Conservation (phyloP, 1,140 invertebrate species). For the Leptestheria dahalacensis region DNA sequence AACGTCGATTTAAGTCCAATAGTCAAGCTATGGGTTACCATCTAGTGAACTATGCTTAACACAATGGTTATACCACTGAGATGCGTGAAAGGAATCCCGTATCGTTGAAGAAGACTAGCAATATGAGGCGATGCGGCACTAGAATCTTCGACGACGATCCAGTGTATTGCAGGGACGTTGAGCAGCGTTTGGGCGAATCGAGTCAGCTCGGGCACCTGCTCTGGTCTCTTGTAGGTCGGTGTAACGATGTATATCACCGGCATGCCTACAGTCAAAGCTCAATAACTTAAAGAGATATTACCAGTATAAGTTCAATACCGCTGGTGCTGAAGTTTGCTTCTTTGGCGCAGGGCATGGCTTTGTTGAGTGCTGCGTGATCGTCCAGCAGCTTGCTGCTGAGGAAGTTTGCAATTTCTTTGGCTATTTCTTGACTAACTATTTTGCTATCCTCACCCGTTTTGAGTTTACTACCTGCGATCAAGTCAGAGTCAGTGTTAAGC, state of each 20-base stretch:
- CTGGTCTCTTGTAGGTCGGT: slow-evolving; percentile 42
- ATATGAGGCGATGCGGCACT: slow-evolving; percentile 42
- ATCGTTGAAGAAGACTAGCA: slow-evolving; percentile 43
- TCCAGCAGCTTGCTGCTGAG: not conserved
- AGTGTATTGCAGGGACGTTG: slow-evolving; percentile 37
- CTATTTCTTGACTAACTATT: not conserved
- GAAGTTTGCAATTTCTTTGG: not conserved
- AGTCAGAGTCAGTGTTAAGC: not conserved
- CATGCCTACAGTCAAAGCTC: slow-evolving; percentile 1
- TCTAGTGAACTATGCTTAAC: too few relatives aligned
- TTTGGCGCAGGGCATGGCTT: too few relatives aligned
- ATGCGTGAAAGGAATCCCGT: slow-evolving; percentile 53
- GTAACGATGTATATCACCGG: slow-evolving; percentile 50
- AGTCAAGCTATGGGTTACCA: too few relatives aligned
- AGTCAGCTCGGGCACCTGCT: slow-evolving; percentile 42
- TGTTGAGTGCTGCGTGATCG: too few relatives aligned
- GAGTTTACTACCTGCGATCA: not conserved
- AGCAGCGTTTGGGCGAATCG: slow-evolving; percentile 39
- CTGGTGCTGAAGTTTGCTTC: too few relatives aligned
- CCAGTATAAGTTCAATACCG: too few relatives aligned
- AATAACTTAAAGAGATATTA: too few relatives aligned
- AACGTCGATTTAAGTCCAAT: too few relatives aligned
- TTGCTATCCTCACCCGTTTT: not conserved
- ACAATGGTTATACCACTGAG: slow-evolving; percentile 43
- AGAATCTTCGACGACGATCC: slow-evolving; percentile 43